These are phyloP conservation scores for Gallinago nigripennis DNA, from an alignment of 2,797 vertebrate species.

Conservation along the genomic window DNA sequence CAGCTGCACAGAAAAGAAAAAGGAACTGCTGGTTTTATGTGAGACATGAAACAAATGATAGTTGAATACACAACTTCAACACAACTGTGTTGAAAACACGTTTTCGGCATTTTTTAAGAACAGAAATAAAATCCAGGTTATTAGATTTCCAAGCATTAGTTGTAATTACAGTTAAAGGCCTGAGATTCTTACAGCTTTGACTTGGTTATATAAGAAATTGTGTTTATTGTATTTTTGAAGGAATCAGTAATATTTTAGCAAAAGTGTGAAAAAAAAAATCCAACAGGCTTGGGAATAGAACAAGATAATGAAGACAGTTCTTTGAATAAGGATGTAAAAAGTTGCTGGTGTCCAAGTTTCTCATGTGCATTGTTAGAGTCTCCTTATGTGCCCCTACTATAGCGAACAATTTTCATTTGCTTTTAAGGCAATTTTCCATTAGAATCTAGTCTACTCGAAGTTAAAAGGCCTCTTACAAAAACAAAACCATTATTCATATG, in stretches of 20 bases:
- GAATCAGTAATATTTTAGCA: not conserved
- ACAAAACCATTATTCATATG: not conserved
- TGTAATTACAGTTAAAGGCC: not conserved
- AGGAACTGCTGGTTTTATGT: not conserved
- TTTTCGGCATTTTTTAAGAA: not conserved
- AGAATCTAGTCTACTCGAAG: not conserved
- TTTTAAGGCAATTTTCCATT: not conserved
- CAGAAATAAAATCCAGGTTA: not conserved
- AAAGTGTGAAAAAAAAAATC: not conserved
- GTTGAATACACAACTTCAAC: not conserved
- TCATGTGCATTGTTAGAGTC: not conserved
- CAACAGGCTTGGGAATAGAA: not conserved
- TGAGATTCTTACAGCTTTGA: not conserved
- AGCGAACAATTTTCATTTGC: not conserved
- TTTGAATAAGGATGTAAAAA: not conserved
- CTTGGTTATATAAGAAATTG: not conserved
- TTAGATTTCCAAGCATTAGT: not conserved
- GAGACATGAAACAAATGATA: not conserved
- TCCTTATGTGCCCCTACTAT: rapidly evolving
- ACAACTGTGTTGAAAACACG: no score
- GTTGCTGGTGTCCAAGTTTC: not conserved
- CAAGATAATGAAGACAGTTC: not conserved
- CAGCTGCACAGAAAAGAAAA: constrained; percentile 70
- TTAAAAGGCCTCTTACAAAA: not conserved
- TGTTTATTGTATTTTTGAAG: not conserved